Base-by-base conservation (phyloP, 2,888 invertebrate species). In the Drosophila paramelanica region DNA sequence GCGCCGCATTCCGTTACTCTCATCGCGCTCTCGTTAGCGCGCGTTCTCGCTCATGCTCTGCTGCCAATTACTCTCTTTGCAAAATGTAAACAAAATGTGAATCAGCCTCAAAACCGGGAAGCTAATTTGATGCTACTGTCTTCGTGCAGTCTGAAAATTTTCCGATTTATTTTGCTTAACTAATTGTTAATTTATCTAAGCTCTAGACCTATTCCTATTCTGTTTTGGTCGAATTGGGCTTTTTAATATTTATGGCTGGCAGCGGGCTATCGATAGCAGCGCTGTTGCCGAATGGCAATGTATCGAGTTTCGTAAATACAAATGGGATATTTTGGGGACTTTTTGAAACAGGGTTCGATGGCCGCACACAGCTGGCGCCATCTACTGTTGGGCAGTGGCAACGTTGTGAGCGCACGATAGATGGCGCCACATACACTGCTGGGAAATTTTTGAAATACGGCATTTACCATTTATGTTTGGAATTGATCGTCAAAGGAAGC, bases 11-110 rank as follows among this genome's bases (percentile, higher is more conserved):
- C 77, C 68, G 57, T 68, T 77, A 65, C 65, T 45, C 71, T 49
- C 52, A 17, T 20, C 25, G 27, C 23, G 20, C 46, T 36, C n/a
- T 27, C 27, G 7, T 43, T 14, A 23, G 8, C 20, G 8, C 20
- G 41, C 50, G 27, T 38, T 25, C 33, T 27, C 39, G 53, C 43
- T 5, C 27, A 36, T 36, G 31, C 17, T 17, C 41, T 42, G 52
- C 39, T 42, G 31, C 5, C 23, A 5, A 3, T 39, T 6, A 23
- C 62, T 68, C 73, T 49, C 69, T 55, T 23, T 52, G 39, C 11
- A 52, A 71, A 75, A 72, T 75, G 74, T 75, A 75, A 75, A 75
- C 74, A 75, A 31, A 31, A 31, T 31, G 71, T 62, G 51, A 36
- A n/a, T 23, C n/a, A 33, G 17, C 51, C 31, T 11, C 11, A 5